A percentile compares a stretch with the other conserved stretches of the same genome.
phyloP scores from a whole-genome alignment of 35 echinoderm and acorn worm genomes.

The Chiridota heheva region DNA sequence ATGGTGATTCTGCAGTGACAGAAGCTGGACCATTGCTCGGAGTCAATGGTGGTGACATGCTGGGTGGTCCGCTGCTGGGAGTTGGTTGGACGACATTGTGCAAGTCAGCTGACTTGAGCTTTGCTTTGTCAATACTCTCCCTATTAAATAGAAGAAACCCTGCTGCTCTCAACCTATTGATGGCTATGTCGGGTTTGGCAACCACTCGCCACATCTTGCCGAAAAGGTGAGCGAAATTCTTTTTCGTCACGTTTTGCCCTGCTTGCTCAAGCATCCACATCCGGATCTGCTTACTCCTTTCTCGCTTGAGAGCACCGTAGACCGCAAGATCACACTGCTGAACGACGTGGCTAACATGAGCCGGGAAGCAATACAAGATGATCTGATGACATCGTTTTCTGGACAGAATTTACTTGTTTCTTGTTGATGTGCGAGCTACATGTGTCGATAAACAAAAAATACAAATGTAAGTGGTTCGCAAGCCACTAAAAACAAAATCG shows the following conservation, averaged over 20 bases:
- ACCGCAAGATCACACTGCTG: slow-evolving; percentile 66
- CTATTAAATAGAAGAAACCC: slow-evolving; percentile 45
- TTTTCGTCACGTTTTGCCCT: slow-evolving; percentile 48
- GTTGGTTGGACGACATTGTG: too few relatives aligned
- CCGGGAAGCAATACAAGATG: slow-evolving; percentile 52
- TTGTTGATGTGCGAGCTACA: neutral
- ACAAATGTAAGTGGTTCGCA: slow-evolving; percentile 57
- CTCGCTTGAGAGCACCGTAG: slow-evolving; percentile 51
- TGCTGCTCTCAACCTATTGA: slow-evolving; percentile 32
- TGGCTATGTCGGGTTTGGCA: slow-evolving; percentile 8
- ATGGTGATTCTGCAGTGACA: too few relatives aligned
- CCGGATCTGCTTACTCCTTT: slow-evolving; percentile 40
- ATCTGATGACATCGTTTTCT: slow-evolving; percentile 32
- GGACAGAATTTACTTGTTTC: slow-evolving; percentile 52
- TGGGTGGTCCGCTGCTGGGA: too few relatives aligned
- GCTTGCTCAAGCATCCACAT: slow-evolving; percentile 36
- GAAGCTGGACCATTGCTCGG: too few relatives aligned
- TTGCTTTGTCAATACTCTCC: slow-evolving; percentile 43
- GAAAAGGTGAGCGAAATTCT: slow-evolving; percentile 53
- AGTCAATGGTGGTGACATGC: too few relatives aligned
- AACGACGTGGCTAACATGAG: slow-evolving; percentile 53
- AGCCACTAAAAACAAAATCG: slow-evolving; percentile 50
- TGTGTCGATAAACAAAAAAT: slow-evolving; percentile 24
- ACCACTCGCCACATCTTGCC: slow-evolving; percentile 45
- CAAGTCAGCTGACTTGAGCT: too few relatives aligned